A percentile compares a stretch with the other conserved stretches of the same genome.
These are phyloP conservation scores for Oligia latruncula DNA, from an alignment of 2,888 invertebrate genomes.

Conservation along the genomic window DNA sequence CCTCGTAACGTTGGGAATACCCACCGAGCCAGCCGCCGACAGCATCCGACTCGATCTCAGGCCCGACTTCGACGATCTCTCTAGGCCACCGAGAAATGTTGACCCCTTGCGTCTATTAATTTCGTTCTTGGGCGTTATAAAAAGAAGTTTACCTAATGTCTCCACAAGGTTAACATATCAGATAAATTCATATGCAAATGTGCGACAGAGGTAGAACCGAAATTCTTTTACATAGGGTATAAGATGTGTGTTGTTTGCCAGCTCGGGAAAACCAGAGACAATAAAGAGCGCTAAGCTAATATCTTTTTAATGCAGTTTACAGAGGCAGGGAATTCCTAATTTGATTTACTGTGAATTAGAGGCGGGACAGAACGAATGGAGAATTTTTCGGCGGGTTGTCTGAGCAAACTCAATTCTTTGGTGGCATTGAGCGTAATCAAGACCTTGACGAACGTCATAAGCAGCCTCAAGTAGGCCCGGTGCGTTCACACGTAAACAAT, in stretches of 20 bases:
- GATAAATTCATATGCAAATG: constrained; percentile 82
- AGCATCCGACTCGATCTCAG: constrained; percentile 62
- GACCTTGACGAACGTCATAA: constrained; percentile 79
- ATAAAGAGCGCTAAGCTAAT: constrained; percentile 69
- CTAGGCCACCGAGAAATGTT: constrained; percentile 39
- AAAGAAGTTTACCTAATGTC: constrained; percentile 67
- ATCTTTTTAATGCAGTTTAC: constrained; percentile 74
- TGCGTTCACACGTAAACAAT: constrained; percentile 83
- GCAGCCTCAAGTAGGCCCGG: constrained; percentile 70
- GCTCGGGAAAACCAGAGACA: constrained; percentile 76
- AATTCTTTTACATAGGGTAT: constrained; percentile 70
- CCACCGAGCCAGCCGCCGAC: constrained; percentile 69
- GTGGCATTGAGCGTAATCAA: constrained; percentile 76
- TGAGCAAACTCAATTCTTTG: constrained; percentile 41
- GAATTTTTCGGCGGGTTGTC: constrained; percentile 17
- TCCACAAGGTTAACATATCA: constrained; percentile 70
- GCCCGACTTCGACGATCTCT: constrained; percentile 45
- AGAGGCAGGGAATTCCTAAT: constrained; percentile 73
- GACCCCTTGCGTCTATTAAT: constrained; percentile 43
- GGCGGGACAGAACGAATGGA: constrained; percentile 13
- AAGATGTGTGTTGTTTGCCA: constrained; percentile 55
- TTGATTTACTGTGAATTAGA: constrained; percentile 52
- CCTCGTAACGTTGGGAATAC: constrained; percentile 79
- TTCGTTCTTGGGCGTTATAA: constrained; percentile 51
- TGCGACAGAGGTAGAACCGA: constrained; percentile 68